A percentile compares a stretch with the other conserved stretches of the same genome.
These are phyloP conservation scores for Phrynocephalus vlangalii DNA, from an alignment of 2,797 vertebrate species.

Conservation along the genomic window DNA sequence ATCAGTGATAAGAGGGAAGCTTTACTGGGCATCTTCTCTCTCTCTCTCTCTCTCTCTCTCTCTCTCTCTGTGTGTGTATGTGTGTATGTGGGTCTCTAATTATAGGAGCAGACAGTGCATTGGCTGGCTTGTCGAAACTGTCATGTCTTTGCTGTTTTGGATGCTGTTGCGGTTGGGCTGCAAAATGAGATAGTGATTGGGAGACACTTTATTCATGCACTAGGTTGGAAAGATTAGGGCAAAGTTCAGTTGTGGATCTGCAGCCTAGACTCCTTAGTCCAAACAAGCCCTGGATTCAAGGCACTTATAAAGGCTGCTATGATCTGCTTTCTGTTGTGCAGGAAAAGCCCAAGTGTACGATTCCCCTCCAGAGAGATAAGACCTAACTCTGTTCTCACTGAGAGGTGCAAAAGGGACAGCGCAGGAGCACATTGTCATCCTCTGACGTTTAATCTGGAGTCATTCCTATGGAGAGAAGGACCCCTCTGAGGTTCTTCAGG, in stretches of 20 bases:
- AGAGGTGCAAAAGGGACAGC: neutral
- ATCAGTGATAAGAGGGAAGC: neutral
- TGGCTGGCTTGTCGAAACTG: neutral
- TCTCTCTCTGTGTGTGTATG: no score
- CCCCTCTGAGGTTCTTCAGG: neutral
- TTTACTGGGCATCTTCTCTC: neutral
- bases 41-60: neutral
- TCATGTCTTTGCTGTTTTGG: neutral
- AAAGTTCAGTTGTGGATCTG: neutral
- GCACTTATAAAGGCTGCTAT: neutral
- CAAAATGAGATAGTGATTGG: neutral
- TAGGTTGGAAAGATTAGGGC: neutral
- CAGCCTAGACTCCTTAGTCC: neutral
- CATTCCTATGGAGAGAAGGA: rapidly evolving
- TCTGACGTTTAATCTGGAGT: rapidly evolving
- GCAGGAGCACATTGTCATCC: neutral
- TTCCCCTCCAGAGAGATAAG: neutral
- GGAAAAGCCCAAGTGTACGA: neutral
- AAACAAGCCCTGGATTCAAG: neutral
- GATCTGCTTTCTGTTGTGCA: neutral
- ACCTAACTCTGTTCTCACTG: neutral
- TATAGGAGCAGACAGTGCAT: neutral
- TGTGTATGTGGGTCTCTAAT: neutral
- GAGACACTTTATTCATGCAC: no score
- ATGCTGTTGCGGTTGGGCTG: neutral